A percentile compares a stretch with the other conserved stretches of the same genome.
Conservation (phyloP, 2,888 invertebrate species). For the Drosophila hamatofila region DNA sequence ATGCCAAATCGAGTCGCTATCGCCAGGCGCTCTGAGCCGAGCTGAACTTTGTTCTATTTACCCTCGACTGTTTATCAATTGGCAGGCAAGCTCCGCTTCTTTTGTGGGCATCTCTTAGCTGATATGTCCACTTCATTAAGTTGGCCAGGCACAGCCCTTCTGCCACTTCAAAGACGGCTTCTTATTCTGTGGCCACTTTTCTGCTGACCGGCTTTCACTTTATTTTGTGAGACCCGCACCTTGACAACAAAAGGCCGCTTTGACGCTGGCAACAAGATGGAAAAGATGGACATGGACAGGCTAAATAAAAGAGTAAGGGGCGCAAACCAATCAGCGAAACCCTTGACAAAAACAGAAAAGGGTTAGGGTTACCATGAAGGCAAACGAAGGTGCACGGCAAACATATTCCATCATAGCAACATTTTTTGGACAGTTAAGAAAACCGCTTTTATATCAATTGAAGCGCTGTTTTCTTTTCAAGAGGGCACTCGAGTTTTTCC, state of each 20-base stretch:
- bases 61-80: conserved; percentile 45
- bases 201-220: conserved; percentile 46
- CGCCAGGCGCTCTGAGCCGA: conserved; percentile 9
- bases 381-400: not conserved
- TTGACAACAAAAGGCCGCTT: conserved; percentile 57
- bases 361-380: not conserved
- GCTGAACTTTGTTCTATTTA: conserved; percentile 31
- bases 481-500: conserved; percentile 21
- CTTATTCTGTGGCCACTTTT: conserved; percentile 27
- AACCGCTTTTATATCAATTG: conserved; percentile 55
- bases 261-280: conserved; percentile 4
- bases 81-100: conserved; percentile 25
- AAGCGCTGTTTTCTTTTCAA: conserved; percentile 30
- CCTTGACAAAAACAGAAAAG: conserved; percentile 41
- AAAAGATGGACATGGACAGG: conserved; percentile 19
- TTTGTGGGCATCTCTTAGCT: conserved; percentile 39
- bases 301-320: not conserved
- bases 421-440: conserved; percentile 56
- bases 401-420: conserved; percentile 40
- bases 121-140: conserved; percentile 77
- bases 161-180: conserved; percentile 14
- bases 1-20: conserved; percentile 24
- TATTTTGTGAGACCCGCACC: conserved; percentile 52
- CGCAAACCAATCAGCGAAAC: conserved; percentile 48
- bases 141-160: conserved; percentile 57